Evolutionary conservation across 2,113 vertebrate species (phyloP).

Genomic region (Ailuropoda melanoleuca): DNA sequence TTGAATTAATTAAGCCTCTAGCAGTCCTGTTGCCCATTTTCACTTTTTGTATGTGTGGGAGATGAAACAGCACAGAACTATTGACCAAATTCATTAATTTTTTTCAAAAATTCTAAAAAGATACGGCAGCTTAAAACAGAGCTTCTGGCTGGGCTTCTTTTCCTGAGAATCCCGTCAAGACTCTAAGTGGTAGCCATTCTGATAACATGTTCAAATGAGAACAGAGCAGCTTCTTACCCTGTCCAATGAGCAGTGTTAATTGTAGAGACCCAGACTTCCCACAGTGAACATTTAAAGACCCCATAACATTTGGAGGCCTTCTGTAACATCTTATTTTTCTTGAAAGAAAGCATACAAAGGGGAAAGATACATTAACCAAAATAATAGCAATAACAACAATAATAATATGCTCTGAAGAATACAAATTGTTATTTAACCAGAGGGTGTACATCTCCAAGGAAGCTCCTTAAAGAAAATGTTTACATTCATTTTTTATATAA

Average conservation of each 20-base stretch:
- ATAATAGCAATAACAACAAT: slow-evolving; percentile 24
- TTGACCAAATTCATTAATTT: not conserved
- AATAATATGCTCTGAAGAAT: slow-evolving; percentile 67
- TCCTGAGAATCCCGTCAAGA: not conserved
- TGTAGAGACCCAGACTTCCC: slow-evolving; percentile 74
- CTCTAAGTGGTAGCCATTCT: slow-evolving; percentile 5
- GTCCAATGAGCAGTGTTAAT: slow-evolving; percentile 46
- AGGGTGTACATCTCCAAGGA: slow-evolving; percentile 70
- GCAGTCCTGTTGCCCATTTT: not conserved
- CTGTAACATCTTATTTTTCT: slow-evolving; percentile 71
- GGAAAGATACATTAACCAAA: slow-evolving; percentile 67
- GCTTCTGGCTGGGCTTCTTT: not conserved
- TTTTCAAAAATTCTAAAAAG: not conserved
- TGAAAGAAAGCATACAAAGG: slow-evolving; percentile 74
- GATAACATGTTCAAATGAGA: slow-evolving; percentile 31
- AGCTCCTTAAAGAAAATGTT: slow-evolving; percentile 76
- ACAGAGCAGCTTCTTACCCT: not conserved
- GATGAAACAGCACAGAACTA: not conserved
- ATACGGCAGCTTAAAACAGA: not conserved
- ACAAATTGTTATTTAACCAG: slow-evolving; percentile 74
- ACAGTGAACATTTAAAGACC: slow-evolving; percentile 66
- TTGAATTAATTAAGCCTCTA: not conserved
- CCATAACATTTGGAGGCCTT: slow-evolving; percentile 60
- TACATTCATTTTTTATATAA: slow-evolving; percentile 74
- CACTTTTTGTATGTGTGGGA: not conserved